phyloP scores from a whole-genome alignment of 2,113 vertebrate species.

The Quiscalus mexicanus region DNA sequence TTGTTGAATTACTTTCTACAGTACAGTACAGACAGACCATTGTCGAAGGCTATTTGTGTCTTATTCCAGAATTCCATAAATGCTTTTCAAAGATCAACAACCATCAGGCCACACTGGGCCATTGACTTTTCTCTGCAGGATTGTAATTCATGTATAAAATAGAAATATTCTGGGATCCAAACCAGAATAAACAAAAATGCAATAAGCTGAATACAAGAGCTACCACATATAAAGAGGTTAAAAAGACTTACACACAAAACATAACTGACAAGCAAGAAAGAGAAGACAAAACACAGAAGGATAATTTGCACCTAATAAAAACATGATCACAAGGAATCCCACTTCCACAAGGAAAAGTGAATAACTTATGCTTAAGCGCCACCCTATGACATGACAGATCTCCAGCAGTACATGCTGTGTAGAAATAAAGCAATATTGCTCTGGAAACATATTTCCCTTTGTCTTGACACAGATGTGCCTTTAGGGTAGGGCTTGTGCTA shows the following conservation, averaged over 20 bases:
- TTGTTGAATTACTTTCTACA: not conserved
- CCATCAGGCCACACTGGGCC: accelerated
- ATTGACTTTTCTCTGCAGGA: not conserved
- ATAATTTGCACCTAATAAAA: not conserved
- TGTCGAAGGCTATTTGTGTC: not conserved
- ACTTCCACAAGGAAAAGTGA: not conserved
- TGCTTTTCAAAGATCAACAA: not conserved
- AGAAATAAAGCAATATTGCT: not conserved
- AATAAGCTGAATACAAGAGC: not conserved
- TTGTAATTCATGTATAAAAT: not conserved
- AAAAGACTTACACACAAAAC: not conserved
- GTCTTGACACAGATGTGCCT: not conserved
- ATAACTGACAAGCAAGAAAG: not conserved
- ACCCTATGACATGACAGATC: not conserved
- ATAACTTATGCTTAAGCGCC: not conserved
- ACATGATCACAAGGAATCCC: not conserved
- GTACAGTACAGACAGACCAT: not conserved
- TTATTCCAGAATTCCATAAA: not conserved
- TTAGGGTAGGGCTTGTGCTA: not conserved
- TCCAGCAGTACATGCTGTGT: not conserved
- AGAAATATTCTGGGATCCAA: not conserved
- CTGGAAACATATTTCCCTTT: not conserved
- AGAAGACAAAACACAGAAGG: not conserved
- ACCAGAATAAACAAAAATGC: not conserved
- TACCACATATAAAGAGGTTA: not conserved